These are phyloP conservation scores for Ptychobarbus kaznakovi DNA, from an alignment of 2,797 vertebrate genomes.

Conservation along the genomic window DNA sequence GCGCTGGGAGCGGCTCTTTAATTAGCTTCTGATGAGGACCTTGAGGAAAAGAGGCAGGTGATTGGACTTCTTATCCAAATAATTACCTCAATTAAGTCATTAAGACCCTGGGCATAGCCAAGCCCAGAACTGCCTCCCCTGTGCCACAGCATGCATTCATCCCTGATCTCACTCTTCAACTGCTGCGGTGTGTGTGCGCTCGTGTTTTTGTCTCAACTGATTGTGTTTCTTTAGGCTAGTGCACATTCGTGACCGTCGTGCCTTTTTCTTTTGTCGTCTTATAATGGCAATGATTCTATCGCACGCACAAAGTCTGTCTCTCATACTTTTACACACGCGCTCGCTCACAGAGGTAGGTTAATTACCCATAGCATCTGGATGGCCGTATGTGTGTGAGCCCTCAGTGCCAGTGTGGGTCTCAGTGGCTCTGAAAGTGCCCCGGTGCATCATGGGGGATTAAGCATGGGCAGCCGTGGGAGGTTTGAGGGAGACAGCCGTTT, in stretches of 20 bases:
- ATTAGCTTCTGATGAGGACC: constrained; percentile 81
- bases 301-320: not conserved
- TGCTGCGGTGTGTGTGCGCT: constrained; percentile 19
- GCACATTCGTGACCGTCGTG: constrained; percentile 13
- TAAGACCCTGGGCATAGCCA: constrained; percentile 69
- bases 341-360: constrained; percentile 50
- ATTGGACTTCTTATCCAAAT: constrained; percentile 81
- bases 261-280: constrained; percentile 43
- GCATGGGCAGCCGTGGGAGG: constrained; percentile 50
- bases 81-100: constrained; percentile 84
- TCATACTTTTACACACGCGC: constrained; percentile 41
- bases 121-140: constrained; percentile 73
- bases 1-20: constrained; percentile 79
- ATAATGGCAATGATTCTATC: constrained; percentile 38
- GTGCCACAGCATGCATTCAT: constrained; percentile 70
- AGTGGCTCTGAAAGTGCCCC: constrained; percentile 60
- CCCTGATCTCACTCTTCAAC: constrained; percentile 59
- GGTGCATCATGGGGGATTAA: constrained; percentile 64
- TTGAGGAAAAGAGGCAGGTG: constrained; percentile 78
- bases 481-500: constrained; percentile 43
- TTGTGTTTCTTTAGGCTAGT: constrained; percentile 26
- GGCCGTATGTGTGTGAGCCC: constrained; percentile 62
- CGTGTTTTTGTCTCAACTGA: constrained; percentile 45
- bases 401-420: constrained; percentile 51
- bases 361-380: constrained; percentile 65